These are phyloP conservation scores for Acanthurus leucopareius DNA, from an alignment of 2,797 vertebrate species.

Conservation along the genomic window DNA sequence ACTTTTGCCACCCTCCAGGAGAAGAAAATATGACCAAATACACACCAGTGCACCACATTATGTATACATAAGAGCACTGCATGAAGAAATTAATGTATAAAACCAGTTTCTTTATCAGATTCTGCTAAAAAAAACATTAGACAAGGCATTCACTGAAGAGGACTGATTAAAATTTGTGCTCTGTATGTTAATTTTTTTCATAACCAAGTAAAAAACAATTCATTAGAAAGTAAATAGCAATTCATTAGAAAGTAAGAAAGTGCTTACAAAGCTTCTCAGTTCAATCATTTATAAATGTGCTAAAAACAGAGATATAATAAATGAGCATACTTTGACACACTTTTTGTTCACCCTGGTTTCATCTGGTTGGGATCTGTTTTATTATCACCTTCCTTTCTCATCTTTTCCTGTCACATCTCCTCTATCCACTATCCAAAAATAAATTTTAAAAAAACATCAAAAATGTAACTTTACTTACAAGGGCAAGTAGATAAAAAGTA, in stretches of 20 bases:
- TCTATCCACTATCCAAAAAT: neutral
- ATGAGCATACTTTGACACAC: neutral
- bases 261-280: no score
- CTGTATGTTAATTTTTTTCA: no score
- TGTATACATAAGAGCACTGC: no score
- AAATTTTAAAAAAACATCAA: neutral
- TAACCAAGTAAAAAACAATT: neutral
- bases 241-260: neutral
- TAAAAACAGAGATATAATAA: no score
- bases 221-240: neutral
- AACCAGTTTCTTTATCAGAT: constrained; percentile 3
- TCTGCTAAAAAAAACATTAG: neutral
- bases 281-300: neutral
- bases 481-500: neutral
- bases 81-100: neutral
- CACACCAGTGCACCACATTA: neutral
- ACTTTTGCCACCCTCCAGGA: no score
- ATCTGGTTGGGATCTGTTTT: no score
- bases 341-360: neutral
- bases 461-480: neutral
- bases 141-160: neutral
- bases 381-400: neutral
- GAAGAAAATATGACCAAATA: no score
- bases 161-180: neutral
- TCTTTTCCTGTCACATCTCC: neutral